Evolutionary conservation across 2,888 invertebrate species (phyloP).

Genomic region (Cremastinae sp.): DNA sequence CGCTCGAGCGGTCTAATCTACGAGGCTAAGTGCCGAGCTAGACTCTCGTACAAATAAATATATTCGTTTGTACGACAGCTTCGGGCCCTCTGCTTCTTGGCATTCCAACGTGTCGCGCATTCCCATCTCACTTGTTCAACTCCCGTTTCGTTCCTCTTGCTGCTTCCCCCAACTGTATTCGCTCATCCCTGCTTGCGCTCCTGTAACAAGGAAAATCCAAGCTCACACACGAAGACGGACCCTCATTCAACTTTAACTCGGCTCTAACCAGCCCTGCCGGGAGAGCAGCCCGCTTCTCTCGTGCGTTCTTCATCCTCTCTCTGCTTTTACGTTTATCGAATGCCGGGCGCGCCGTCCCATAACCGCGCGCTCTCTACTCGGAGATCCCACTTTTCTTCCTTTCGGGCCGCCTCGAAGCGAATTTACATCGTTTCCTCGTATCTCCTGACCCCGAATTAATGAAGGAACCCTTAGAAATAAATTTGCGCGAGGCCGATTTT

Average conservation of each 20-base stretch:
- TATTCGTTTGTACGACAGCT: background rate
- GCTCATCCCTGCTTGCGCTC: slow-evolving; percentile 8
- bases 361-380: slow-evolving; percentile 9
- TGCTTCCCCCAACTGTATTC: background rate
- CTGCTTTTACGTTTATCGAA: background rate
- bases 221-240: slow-evolving; percentile 25
- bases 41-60: slow-evolving; percentile 26
- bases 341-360: background rate
- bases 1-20: slow-evolving; percentile 47
- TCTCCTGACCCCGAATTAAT: slow-evolving; percentile 35
- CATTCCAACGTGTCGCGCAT: background rate
- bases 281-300: slow-evolving; percentile 21
- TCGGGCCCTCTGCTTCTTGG: background rate
- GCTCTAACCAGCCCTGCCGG: slow-evolving; percentile 40
- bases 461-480: slow-evolving; percentile 34
- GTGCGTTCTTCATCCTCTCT: slow-evolving; percentile 34
- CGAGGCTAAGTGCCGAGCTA: slow-evolving; percentile 50
- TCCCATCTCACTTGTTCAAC: slow-evolving; percentile 13
- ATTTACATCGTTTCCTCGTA: slow-evolving; percentile 44
- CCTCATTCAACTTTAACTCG: slow-evolving; percentile 55
- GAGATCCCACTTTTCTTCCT: background rate
- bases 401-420: slow-evolving; percentile 24
- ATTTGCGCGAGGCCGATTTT: slow-evolving; percentile 33
- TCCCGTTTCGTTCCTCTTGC: slow-evolving; percentile 13
- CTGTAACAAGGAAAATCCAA: slow-evolving; percentile 21